Percentiles rank a stretch among this genome's conserved stretches.
Evolutionary conservation across 2,113 vertebrate species (phyloP).

Genomic region (Nannospalax galili): DNA sequence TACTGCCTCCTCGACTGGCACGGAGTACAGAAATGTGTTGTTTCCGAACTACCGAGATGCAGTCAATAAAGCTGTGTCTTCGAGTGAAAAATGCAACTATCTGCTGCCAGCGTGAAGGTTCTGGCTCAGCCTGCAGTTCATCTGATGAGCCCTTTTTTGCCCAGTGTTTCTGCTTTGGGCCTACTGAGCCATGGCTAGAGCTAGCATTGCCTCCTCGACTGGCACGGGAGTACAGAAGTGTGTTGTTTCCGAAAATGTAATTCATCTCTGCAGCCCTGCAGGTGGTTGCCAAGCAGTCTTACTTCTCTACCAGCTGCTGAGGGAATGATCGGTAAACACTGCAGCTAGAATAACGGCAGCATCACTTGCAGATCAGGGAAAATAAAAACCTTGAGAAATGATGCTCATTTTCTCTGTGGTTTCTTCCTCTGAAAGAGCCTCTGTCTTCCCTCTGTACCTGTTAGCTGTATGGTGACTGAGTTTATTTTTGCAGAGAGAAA

Average conservation of each 20-base stretch:
- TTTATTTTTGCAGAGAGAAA: constrained; percentile 78
- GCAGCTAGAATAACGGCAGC: constrained; percentile 91
- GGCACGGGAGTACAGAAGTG: constrained; percentile 94
- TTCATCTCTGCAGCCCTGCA: constrained; percentile 95
- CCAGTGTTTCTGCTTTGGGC: constrained; percentile 94
- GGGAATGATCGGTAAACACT: constrained; percentile 88
- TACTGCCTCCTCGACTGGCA: constrained; percentile 90
- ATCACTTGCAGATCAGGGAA: constrained; percentile 86
- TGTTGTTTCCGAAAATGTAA: constrained; percentile 99
- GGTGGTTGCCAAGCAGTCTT: constrained; percentile 90
- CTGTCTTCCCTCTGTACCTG: constrained; percentile 81
- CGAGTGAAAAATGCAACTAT: constrained; percentile 95
- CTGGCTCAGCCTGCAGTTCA: constrained; percentile 89
- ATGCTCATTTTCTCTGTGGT: constrained; percentile 81
- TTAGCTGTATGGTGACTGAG: constrained; percentile 75
- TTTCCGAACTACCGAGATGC: constrained; percentile 94
- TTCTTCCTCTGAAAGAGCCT: constrained; percentile 72
- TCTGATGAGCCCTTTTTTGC: constrained; percentile 94
- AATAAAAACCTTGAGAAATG: constrained; percentile 84
- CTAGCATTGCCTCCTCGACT: constrained; percentile 90
- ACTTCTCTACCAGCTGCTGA: constrained; percentile 90
- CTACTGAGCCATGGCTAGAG: constrained; percentile 90
- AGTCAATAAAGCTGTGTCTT: constrained; percentile 96
- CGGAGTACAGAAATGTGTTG: constrained; percentile 96
- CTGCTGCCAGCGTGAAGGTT: constrained; percentile 97